Percentiles rank a stretch among this genome's conserved stretches.
Evolutionary conservation across 2,888 invertebrate genomes (phyloP).

Genomic region (Drosophila demipolita): DNA sequence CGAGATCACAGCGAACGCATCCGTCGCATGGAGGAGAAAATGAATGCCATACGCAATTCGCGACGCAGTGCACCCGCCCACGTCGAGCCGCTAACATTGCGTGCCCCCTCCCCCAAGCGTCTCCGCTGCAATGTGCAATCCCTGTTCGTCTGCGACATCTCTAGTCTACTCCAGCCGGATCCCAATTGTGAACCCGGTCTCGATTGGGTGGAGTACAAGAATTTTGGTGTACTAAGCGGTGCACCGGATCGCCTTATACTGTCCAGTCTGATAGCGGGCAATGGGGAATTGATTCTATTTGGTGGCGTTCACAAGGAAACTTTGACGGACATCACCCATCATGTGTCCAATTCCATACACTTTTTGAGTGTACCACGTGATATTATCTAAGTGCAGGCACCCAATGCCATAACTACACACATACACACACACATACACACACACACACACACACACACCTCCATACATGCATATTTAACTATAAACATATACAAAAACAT

Average conservation of each 20-base stretch:
- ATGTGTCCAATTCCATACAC: slow-evolving; percentile 92
- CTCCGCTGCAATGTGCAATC: slow-evolving; percentile 89
- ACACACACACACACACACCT: slow-evolving; percentile 9
- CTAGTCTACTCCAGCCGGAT: slow-evolving; percentile 86
- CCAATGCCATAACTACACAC: slow-evolving; percentile 22
- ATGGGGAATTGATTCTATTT: slow-evolving; percentile 97
- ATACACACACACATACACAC: slow-evolving; percentile 10
- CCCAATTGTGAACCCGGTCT: slow-evolving; percentile 86
- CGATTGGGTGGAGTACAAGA: slow-evolving; percentile 85
- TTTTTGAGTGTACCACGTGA: slow-evolving; percentile 90
- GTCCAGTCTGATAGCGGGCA: slow-evolving; percentile 94
- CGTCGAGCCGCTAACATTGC: slow-evolving; percentile 62
- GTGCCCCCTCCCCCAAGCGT: slow-evolving; percentile 86
- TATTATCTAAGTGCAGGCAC: slow-evolving; percentile 86
- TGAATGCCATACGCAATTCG: slow-evolving; percentile 85
- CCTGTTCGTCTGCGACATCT: slow-evolving; percentile 94
- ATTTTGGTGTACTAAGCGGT: slow-evolving; percentile 88
- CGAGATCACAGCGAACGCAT: slow-evolving; percentile 89
- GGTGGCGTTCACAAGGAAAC: slow-evolving; percentile 96
- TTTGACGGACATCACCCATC: slow-evolving; percentile 87
- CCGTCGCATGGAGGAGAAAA: slow-evolving; percentile 88
- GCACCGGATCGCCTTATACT: slow-evolving; percentile 95
- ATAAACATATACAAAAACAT: slow-evolving; percentile 1
- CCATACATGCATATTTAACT: slow-evolving; percentile 23
- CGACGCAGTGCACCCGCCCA: slow-evolving; percentile 76